Percentiles rank a stretch among this genome's conserved stretches.
Conservation (phyloP, 2,113 vertebrate species). For the Aegithalos caudatus region DNA sequence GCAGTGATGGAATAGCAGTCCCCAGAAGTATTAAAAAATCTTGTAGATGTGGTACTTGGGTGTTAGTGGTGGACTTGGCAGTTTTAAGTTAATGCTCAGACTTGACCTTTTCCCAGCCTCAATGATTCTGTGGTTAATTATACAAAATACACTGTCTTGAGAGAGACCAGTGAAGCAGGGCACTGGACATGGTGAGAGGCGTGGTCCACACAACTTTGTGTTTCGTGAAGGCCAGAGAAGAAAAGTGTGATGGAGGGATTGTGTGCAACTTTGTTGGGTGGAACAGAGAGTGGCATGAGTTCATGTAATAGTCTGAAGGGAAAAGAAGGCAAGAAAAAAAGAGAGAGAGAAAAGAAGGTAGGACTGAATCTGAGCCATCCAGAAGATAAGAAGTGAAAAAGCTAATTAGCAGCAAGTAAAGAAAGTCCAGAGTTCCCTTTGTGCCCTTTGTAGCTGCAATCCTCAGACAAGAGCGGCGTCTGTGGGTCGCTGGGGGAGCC, state of each 20-base stretch:
- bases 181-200: accelerated
- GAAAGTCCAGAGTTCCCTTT: background rate
- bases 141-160: background rate
- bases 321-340: background rate
- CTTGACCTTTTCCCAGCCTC: background rate
- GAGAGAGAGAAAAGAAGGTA: background rate
- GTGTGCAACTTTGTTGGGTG: background rate
- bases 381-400: background rate
- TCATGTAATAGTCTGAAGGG: background rate
- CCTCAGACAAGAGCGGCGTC: background rate
- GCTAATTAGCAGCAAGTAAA: background rate
- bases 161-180: background rate
- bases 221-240: background rate
- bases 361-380: background rate
- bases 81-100: background rate
- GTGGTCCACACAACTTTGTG: accelerated
- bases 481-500: background rate
- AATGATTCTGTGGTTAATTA: background rate
- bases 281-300: background rate
- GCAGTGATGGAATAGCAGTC: background rate
- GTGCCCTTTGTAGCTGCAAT: background rate
- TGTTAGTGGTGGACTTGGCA: background rate
- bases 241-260: background rate
- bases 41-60: background rate
- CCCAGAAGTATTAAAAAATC: background rate